These are phyloP conservation scores for Henricia sp. DNA, from an alignment of 53 echinoderm and acorn worm genomes.

Conservation along the genomic window DNA sequence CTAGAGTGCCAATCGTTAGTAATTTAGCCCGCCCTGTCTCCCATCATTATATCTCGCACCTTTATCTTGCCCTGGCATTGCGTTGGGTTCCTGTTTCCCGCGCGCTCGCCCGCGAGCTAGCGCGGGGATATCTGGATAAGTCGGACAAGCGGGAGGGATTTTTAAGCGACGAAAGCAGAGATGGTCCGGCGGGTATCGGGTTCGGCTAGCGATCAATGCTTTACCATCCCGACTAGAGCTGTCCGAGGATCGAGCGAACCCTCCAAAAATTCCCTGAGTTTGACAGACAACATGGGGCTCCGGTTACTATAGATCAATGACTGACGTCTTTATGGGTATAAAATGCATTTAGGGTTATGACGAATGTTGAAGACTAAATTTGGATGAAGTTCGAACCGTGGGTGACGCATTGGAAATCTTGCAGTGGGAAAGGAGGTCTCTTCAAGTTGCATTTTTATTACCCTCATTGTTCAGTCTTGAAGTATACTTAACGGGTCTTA, in stretches of 20 bases:
- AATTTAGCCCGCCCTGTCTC: slow-evolving; percentile 60
- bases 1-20: slow-evolving; percentile 45
- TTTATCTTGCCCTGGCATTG: slow-evolving; percentile 28
- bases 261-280: slow-evolving; percentile 57
- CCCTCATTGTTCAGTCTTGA: too few relatives aligned
- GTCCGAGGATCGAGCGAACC: slow-evolving; percentile 47
- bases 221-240: slow-evolving; percentile 44
- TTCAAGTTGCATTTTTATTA: too few relatives aligned
- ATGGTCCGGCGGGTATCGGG: slow-evolving; percentile 56
- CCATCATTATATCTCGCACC: slow-evolving; percentile 49
- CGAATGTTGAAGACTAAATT: background rate
- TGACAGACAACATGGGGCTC: slow-evolving; percentile 64
- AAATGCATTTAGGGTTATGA: slow-evolving; percentile 59
- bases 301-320: slow-evolving; percentile 44
- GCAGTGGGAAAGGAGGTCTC: too few relatives aligned
- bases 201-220: slow-evolving; percentile 55
- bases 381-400: background rate
- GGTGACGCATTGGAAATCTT: background rate
- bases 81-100: slow-evolving; percentile 48
- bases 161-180: slow-evolving; percentile 35
- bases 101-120: too few relatives aligned
- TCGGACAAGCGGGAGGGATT: slow-evolving; percentile 51
- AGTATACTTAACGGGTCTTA: too few relatives aligned
- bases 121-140: slow-evolving; percentile 47
- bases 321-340: slow-evolving; percentile 54